Evolutionary conservation across 2,113 vertebrate species (phyloP).

Genomic region (Phylloscopus whistleri): DNA sequence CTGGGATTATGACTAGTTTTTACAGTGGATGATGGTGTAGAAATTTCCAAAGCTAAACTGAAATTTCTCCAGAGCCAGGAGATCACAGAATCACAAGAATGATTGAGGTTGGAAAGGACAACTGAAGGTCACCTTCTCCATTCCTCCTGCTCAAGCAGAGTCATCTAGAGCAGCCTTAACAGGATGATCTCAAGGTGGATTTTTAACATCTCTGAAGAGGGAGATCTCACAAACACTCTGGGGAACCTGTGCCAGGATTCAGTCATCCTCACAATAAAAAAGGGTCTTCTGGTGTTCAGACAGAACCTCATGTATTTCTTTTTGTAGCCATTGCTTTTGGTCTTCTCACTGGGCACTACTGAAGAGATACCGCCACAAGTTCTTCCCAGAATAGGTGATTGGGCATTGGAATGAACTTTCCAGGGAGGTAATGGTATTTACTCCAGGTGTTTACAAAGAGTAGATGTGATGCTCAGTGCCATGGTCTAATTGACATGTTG

Average conservation of each 20-base stretch:
- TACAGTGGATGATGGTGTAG: background rate
- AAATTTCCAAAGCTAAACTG: background rate
- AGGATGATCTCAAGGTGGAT: background rate
- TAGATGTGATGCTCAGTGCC: background rate
- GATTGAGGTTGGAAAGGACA: background rate
- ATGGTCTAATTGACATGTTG: background rate
- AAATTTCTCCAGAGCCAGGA: background rate
- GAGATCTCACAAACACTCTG: background rate
- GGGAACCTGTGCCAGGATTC: background rate
- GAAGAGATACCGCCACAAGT: background rate
- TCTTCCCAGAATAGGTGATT: background rate
- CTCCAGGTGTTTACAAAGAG: background rate
- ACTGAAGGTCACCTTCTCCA: background rate
- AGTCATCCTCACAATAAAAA: background rate
- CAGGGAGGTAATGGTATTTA: too few relatives aligned
- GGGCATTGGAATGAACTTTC: background rate
- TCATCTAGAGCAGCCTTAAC: background rate
- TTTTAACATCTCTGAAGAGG: background rate
- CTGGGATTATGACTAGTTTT: background rate
- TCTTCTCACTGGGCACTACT: background rate
- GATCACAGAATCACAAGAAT: background rate
- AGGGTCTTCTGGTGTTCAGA: background rate
- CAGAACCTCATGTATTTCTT: background rate
- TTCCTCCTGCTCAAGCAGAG: background rate
- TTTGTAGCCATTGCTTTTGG: background rate